Base-by-base conservation (phyloP, 2,113 vertebrate species). In the Entelurus aequoreus region DNA sequence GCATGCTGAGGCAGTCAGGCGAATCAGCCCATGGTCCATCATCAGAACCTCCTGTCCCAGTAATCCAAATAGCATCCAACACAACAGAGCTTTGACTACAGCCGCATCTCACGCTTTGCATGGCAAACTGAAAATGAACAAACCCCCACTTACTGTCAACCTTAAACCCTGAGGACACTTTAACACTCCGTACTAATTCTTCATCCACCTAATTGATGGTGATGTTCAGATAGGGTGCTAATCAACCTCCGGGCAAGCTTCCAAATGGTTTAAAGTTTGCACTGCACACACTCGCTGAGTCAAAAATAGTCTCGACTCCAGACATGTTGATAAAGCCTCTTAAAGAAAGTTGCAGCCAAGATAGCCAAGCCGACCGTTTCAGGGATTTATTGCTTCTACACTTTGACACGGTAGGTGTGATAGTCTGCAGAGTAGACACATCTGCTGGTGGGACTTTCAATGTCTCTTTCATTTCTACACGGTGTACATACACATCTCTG, bases 251-350 rank as follows among this genome's bases (percentile, higher is more conserved):
- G 68, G 76, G 72, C 71, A 51, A 38, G 12, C 40, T 63, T 77
- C 78, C 76, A 80, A 72, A 53, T 60, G 40, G 58, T 59, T 52
- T 19, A 16, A 62, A 67, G 58, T 67, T 66, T 8, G 6, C 42
- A 40, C 46, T 46, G 19, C 66, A 71, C 56, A 75, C 54, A 59
- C 65, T 56, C 10, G 61, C 59, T 61, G 44, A 68, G 40, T 65
- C 64, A 60, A 60, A 81, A 77, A 72, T 37, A 69, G 83, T 66
- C 60, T 68, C 75, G 69, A 72, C 79, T 70, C 71, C 54, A 76
- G 73, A 68, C 76, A 77, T 68, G 69, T 64, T 80, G 63, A 76
- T 82, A 81, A 86, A 88, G 78, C 84, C 77, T 86, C 86, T 88
- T 87, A 87, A 77, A 83, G 83, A 84, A 80, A 81, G 82, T 62